These are phyloP conservation scores for Stictocephala bisonia DNA, from an alignment of 2,888 invertebrate species.

Conservation along the genomic window DNA sequence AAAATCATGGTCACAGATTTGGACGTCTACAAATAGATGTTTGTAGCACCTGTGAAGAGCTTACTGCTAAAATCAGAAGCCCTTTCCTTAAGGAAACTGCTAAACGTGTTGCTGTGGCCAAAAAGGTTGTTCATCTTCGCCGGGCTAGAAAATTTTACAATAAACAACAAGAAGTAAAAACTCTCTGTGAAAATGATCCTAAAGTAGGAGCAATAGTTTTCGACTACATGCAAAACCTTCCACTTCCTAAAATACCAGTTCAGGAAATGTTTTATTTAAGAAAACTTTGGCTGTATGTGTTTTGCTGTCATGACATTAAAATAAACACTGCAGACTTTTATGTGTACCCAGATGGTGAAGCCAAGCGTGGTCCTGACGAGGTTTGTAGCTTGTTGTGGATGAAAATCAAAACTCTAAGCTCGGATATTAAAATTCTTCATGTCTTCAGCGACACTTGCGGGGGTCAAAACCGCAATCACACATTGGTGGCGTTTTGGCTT, in stretches of 20 bases:
- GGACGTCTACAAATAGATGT: background rate
- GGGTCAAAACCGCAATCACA: background rate
- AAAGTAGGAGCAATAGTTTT: background rate
- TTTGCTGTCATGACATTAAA: too few species aligned
- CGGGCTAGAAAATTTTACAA: background rate
- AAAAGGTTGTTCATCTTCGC: background rate
- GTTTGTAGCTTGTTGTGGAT: too few species aligned
- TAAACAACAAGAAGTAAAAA: too few species aligned
- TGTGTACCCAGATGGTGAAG: background rate
- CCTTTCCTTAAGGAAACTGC: background rate
- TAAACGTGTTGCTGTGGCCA: background rate
- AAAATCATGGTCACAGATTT: too few species aligned
- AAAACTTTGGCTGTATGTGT: background rate
- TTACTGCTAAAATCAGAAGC: background rate
- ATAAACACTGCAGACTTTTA: conserved; percentile 35
- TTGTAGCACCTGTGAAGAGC: background rate
- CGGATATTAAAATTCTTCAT: conserved; percentile 18
- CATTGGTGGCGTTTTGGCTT: conserved; percentile 15
- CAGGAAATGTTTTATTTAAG: background rate
- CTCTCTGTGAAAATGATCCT: background rate
- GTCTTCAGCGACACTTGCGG: background rate
- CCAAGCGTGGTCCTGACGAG: background rate
- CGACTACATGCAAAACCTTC: conserved; percentile 7
- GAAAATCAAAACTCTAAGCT: background rate
- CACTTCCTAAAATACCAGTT: background rate